Conservation (phyloP, 2,888 invertebrate genomes). For the Pantelozetes paolii region DNA sequence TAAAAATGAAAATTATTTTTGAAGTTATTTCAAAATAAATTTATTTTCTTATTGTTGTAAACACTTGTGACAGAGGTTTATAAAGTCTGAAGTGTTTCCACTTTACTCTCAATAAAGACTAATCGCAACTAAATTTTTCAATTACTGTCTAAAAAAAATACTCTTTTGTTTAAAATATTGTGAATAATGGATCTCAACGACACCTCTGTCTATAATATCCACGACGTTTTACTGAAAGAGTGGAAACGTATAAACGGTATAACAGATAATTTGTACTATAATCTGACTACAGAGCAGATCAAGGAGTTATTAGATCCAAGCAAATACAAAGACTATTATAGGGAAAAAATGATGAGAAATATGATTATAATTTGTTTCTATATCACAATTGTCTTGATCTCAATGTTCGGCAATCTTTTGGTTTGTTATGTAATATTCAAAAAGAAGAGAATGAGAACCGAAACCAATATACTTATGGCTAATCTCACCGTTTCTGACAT, state of each 20-base stretch:
- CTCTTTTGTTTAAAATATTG: neutral
- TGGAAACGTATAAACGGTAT: neutral
- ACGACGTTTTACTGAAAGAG: neutral
- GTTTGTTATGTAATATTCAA: constrained; percentile 57
- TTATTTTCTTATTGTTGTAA: too few species aligned
- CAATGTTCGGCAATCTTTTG: constrained; percentile 53
- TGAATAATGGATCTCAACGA: neutral
- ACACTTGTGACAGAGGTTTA: too few species aligned
- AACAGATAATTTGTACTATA: neutral
- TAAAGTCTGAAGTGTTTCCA: too few species aligned
- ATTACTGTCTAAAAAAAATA: neutral
- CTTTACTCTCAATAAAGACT: too few species aligned
- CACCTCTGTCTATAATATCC: neutral
- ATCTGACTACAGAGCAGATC: neutral
- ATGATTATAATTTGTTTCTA: constrained; percentile 51
- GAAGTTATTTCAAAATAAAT: too few species aligned
- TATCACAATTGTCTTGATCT: constrained; percentile 55
- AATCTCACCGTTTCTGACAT: constrained; percentile 57
- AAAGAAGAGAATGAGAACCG: constrained; percentile 57
- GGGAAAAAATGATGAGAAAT: constrained; percentile 32
- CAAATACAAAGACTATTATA: constrained; percentile 2
- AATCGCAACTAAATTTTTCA: neutral
- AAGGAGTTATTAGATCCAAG: neutral
- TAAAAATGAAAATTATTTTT: too few species aligned
- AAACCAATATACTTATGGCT: constrained; percentile 59